Evolutionary conservation across 1,140 invertebrate species (phyloP).

Genomic region (Eumeta japonica): DNA sequence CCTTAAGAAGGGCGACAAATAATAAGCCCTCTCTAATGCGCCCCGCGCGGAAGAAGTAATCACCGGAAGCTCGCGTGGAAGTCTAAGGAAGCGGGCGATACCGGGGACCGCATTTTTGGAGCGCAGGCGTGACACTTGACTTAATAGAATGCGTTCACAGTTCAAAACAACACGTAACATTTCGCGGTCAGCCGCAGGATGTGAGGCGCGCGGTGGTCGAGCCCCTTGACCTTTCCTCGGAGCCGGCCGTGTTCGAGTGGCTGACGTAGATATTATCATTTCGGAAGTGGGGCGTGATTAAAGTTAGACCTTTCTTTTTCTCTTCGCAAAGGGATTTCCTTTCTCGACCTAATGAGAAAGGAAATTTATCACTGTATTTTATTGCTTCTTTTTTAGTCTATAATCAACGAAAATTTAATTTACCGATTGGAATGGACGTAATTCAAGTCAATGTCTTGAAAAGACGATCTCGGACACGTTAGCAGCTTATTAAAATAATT

Average conservation of each 20-base stretch:
- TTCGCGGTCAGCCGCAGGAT: constrained; percentile 40
- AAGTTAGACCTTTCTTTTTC: too few species aligned
- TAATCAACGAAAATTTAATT: too few species aligned
- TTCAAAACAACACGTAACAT: too few species aligned
- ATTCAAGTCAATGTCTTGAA: too few species aligned
- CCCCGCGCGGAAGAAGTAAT: constrained; percentile 45
- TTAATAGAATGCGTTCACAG: too few species aligned
- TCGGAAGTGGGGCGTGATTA: constrained; percentile 7
- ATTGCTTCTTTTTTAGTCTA: too few species aligned
- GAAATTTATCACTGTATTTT: too few species aligned
- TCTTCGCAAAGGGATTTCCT: too few species aligned
- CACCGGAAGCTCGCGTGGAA: constrained; percentile 40
- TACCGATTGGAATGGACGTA: too few species aligned
- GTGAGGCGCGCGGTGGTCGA: constrained; percentile 27
- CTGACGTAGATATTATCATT: constrained; percentile 5
- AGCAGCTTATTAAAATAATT: too few species aligned
- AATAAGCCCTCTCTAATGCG: constrained; percentile 26
- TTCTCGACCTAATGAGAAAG: too few species aligned
- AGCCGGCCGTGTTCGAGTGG: constrained; percentile 1
- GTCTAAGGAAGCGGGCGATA: constrained; percentile 45
- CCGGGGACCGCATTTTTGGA: constrained; percentile 30
- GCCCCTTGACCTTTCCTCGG: constrained; percentile 16
- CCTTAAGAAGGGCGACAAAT: constrained; percentile 27
- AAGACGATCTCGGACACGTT: too few species aligned
- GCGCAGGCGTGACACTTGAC: constrained; percentile 50